Evolutionary conservation across 2,113 vertebrate species (phyloP), one percentile per base, ranked within the genome.

Genomic region (Seriola rivoliana): DNA sequence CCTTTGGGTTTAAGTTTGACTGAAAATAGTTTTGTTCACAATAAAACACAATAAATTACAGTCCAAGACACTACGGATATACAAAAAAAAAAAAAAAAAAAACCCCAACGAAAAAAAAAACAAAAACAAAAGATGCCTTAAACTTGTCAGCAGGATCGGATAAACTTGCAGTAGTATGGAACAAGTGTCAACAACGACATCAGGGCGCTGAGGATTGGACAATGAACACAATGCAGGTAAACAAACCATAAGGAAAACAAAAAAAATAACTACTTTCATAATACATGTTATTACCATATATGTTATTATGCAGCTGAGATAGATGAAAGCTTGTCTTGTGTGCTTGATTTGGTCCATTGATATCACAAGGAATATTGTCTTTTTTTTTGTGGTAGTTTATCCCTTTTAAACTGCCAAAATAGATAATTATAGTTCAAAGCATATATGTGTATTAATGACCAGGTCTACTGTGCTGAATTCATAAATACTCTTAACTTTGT

Each of bases 311-410:
- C 84, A 85, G 89, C 84, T 82, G 81, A 88, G 82, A 89, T 81
- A 91, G 81, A 90, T 83, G 78, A 67, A 91, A 92, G 90, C 91
- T 80, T 85, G 79, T 91, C 75, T 29, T 81, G 74, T 93, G 90
- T 95, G 90, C 83, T 92, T 93, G 79, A 84, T 94, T 95, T 95
- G 93, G 94, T 94, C 94, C 93, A 90, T 78, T 90, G 71, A 90
- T 87, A 90, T 80, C 67, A 78, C 76, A 86, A 87, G 81, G 80
- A 90, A 88, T 89, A 92, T 70, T 79, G 80, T 80, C n/a, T 11
- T 75, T 79, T 54, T 82, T 74, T 59, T 68, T 81, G 42, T 85
- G 59, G 32, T 79, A 67, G 32, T 71, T 52, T 86, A 78, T 78
- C 74, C 63, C 40, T 78, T 79, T 78, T 88, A 25, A 82, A 70